A percentile compares a stretch with the other conserved stretches of the same genome.
These are phyloP conservation scores for Microplitis deprimator DNA, from an alignment of 2,888 invertebrate species.

Conservation along the genomic window DNA sequence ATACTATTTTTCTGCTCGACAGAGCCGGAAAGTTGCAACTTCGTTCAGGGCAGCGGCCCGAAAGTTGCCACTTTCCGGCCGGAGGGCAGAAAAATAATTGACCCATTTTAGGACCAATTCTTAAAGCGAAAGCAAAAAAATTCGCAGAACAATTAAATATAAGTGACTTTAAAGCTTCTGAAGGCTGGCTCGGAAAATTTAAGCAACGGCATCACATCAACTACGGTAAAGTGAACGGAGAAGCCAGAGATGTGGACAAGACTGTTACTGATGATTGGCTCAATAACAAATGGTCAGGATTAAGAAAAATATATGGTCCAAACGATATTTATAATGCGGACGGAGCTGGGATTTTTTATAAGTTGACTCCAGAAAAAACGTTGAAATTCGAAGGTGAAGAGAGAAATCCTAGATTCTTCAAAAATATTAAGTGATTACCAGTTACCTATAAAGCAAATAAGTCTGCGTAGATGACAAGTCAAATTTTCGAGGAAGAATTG, in stretches of 20 bases:
- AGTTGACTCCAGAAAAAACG: neutral
- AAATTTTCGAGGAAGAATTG: neutral
- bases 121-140: neutral
- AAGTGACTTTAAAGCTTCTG: neutral
- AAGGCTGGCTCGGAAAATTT: constrained; percentile 3
- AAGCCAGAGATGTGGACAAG: neutral
- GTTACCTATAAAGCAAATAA: constrained; percentile 7
- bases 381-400: neutral
- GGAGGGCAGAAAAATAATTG: too few relatives aligned
- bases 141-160: neutral
- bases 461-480: neutral
- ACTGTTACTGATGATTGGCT: constrained; percentile 12
- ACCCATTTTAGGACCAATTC: neutral
- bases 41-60: too few relatives aligned
- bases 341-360: neutral
- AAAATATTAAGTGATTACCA: neutral
- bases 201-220: constrained; percentile 1
- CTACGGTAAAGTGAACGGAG: neutral
- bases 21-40: too few relatives aligned
- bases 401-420: neutral
- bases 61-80: too few relatives aligned
- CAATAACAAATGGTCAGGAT: neutral
- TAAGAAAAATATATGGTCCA: neutral
- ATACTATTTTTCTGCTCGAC: too few relatives aligned
- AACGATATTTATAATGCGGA: neutral